These are phyloP conservation scores for Hippasteria phrygiana DNA, from an alignment of 53 echinoderm and acorn worm species.

Conservation along the genomic window DNA sequence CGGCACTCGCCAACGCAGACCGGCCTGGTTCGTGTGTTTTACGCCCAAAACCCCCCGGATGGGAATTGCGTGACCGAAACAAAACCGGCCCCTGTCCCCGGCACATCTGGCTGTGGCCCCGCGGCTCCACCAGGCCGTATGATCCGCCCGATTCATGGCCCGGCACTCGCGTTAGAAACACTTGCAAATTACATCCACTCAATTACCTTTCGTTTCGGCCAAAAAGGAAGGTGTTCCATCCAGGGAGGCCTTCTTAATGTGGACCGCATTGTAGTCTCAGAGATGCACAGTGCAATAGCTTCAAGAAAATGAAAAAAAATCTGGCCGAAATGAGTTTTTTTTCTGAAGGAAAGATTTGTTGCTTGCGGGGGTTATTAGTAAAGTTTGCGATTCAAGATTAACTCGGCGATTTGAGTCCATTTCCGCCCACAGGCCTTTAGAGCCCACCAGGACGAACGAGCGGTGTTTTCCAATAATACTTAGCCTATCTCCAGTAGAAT, in stretches of 20 bases:
- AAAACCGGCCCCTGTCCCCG: constrained; percentile 53
- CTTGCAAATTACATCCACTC: constrained; percentile 69
- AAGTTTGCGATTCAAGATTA: constrained; percentile 65
- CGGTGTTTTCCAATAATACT: constrained; percentile 64
- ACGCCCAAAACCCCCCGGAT: background rate
- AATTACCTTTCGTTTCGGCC: constrained; percentile 47
- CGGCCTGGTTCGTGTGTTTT: constrained; percentile 14
- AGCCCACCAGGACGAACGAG: constrained; percentile 11
- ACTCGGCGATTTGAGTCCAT: constrained; percentile 60
- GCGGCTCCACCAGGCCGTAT: constrained; percentile 50
- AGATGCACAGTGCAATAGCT: background rate
- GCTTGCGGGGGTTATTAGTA: constrained; percentile 64
- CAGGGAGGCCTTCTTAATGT: background rate
- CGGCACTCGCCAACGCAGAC: constrained; percentile 28
- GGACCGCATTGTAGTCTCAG: background rate
- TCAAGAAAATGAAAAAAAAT: constrained; percentile 30
- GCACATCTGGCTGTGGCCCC: constrained; percentile 48
- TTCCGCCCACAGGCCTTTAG: constrained; percentile 41
- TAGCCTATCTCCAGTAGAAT: constrained; percentile 45
- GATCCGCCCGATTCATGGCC: constrained; percentile 44
- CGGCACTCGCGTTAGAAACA: constrained; percentile 66
- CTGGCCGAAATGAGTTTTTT: constrained; percentile 44
- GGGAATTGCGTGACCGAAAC: constrained; percentile 56
- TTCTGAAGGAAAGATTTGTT: constrained; percentile 40
- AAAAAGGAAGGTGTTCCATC: background rate